Percentiles rank a stretch among this genome's conserved stretches.
Conservation (phyloP, 2,113 vertebrate species). For the Xerus inauris region DNA sequence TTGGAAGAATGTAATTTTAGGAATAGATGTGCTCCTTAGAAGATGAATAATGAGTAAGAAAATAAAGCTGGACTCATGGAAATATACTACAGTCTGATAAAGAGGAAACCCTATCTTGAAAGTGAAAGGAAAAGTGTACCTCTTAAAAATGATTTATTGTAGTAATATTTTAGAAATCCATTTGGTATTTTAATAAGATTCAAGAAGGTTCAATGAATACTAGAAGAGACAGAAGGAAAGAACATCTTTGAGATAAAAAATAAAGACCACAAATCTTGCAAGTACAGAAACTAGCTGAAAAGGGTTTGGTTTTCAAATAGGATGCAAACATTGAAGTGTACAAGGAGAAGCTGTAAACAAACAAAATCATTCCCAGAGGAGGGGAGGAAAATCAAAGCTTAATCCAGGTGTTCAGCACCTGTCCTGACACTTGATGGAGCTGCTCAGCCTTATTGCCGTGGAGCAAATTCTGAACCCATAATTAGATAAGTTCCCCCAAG, state of each 20-base stretch:
- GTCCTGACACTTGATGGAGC: neutral
- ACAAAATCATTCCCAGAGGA: neutral
- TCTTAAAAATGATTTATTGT: constrained; percentile 78
- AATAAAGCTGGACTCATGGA: constrained; percentile 62
- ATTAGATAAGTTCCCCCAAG: neutral
- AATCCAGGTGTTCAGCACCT: neutral
- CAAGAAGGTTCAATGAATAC: constrained; percentile 37
- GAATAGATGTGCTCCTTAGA: constrained; percentile 47
- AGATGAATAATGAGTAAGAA: constrained; percentile 73
- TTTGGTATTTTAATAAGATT: constrained; percentile 74
- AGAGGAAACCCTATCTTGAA: constrained; percentile 43
- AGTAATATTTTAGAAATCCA: constrained; percentile 76
- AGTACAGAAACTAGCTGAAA: constrained; percentile 23
- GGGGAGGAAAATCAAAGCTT: neutral
- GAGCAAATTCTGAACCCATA: neutral
- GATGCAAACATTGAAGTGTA: neutral
- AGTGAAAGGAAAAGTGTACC: constrained; percentile 60
- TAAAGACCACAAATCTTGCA: neutral
- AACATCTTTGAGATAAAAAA: neutral
- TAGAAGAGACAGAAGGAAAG: constrained; percentile 31
- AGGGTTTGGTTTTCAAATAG: neutral
- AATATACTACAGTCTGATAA: constrained; percentile 71
- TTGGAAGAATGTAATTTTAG: constrained; percentile 65
- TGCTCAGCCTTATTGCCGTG: neutral
- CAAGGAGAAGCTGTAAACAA: neutral